A percentile compares a stretch with the other conserved stretches of the same genome.
Conservation (phyloP, 2,113 vertebrate genomes). For the Fregata magnificens region DNA sequence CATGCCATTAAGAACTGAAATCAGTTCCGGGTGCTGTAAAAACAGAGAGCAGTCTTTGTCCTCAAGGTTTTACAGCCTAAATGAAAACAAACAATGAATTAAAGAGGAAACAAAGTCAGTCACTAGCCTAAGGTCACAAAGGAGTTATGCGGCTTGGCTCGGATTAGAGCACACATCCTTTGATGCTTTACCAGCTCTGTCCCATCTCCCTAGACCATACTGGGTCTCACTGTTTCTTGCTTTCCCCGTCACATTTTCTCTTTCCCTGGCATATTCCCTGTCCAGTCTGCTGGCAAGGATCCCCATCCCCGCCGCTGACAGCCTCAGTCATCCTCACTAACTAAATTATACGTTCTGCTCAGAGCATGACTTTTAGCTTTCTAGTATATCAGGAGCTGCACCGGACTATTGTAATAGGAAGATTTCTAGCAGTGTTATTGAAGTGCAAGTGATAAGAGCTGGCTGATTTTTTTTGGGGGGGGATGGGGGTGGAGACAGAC, state of each 20-base stretch:
- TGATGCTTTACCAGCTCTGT: not conserved
- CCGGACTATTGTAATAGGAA: not conserved
- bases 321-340: not conserved
- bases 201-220: not conserved
- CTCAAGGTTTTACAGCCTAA: not conserved
- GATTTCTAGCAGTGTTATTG: not conserved
- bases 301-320: not conserved
- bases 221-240: not conserved
- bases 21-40: not conserved
- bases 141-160: not conserved
- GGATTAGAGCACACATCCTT: fast-evolving
- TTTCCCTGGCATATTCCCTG: not conserved
- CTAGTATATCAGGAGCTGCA: not conserved
- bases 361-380: not conserved
- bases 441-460: not conserved
- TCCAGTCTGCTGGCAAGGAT: not conserved
- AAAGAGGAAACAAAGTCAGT: not conserved
- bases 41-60: not conserved
- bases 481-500: not conserved
- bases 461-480: not conserved
- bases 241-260: not conserved
- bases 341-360: not conserved
- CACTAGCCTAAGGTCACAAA: not conserved
- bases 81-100: not conserved
- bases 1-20: not conserved